Evolutionary conservation across 2,797 vertebrate genomes (phyloP).

Genomic region (Graptemys geographica): DNA sequence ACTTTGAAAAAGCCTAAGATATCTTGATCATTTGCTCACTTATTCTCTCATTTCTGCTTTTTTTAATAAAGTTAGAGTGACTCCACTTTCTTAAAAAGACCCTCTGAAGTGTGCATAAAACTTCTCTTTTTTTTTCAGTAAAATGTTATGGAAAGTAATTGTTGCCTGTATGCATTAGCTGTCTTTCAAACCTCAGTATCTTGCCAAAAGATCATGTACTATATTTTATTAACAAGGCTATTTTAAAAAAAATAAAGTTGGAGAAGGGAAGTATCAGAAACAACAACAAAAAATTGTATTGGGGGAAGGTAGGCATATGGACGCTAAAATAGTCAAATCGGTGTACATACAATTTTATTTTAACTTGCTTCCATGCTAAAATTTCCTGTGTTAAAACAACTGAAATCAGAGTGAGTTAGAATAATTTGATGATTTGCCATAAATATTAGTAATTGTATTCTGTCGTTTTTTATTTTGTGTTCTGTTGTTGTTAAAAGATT

Average conservation of each 20-base stretch:
- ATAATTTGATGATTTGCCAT: neutral
- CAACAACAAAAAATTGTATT: neutral
- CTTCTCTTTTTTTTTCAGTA: neutral
- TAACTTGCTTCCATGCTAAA: neutral
- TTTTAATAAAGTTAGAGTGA: neutral
- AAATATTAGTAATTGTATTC: neutral
- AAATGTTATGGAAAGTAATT: neutral
- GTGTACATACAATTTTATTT: neutral
- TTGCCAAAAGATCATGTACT: neutral
- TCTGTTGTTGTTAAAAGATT: constrained; percentile 7
- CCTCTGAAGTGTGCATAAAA: neutral
- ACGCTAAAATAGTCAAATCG: neutral
- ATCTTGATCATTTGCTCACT: neutral
- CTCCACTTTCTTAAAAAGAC: neutral
- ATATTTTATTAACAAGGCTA: neutral
- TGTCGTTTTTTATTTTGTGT: neutral
- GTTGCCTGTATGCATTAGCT: neutral
- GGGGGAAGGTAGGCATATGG: neutral
- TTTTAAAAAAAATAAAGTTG: neutral
- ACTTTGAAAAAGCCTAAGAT: too few relatives aligned
- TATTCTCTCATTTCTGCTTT: neutral
- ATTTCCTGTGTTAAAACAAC: neutral
- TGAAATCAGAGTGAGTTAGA: neutral
- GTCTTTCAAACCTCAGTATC: neutral
- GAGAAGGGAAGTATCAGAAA: neutral